phyloP scores from a whole-genome alignment of 2,888 invertebrate species.

The Metopia argyrocephala region DNA sequence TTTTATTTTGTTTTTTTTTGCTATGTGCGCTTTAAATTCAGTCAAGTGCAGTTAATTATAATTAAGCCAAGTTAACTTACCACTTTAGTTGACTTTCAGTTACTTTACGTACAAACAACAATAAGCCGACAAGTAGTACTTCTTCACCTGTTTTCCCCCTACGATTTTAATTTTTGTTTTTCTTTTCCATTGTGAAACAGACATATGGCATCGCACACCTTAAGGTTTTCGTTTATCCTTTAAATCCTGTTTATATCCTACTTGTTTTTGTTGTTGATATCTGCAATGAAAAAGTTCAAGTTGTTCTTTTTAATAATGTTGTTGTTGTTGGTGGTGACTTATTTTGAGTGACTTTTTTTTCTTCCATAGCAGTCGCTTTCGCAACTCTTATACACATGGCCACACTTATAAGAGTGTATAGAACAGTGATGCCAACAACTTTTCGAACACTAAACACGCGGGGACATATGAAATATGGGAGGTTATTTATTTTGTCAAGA shows the following conservation, averaged over 20 bases:
- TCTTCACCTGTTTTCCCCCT: neutral
- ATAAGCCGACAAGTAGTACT: conserved; percentile 25
- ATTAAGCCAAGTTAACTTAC: conserved; percentile 75
- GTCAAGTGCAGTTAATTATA: conserved; percentile 76
- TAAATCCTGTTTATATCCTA: conserved; percentile 60
- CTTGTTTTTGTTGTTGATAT: conserved; percentile 56
- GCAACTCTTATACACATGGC: conserved; percentile 24
- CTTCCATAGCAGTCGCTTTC: conserved; percentile 1
- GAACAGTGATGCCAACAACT: too few relatives aligned
- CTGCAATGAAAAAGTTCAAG: conserved; percentile 42
- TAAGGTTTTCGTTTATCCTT: conserved; percentile 57
- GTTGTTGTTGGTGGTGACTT: conserved; percentile 22
- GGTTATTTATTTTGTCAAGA: too few relatives aligned
- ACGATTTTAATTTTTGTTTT: neutral
- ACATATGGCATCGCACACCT: conserved; percentile 61
- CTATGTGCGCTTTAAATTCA: conserved; percentile 48
- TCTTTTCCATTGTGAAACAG: conserved; percentile 17
- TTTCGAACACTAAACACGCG: too few relatives aligned
- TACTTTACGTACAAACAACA: conserved; percentile 53
- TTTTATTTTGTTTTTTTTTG: neutral
- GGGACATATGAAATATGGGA: too few relatives aligned
- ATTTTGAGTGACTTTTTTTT: conserved; percentile 40
- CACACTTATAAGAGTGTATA: neutral
- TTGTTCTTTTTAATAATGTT: conserved; percentile 23
- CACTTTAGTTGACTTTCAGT: conserved; percentile 63